phyloP scores from a whole-genome alignment of 2,113 vertebrate genomes.

The Coracopsis vasa region DNA sequence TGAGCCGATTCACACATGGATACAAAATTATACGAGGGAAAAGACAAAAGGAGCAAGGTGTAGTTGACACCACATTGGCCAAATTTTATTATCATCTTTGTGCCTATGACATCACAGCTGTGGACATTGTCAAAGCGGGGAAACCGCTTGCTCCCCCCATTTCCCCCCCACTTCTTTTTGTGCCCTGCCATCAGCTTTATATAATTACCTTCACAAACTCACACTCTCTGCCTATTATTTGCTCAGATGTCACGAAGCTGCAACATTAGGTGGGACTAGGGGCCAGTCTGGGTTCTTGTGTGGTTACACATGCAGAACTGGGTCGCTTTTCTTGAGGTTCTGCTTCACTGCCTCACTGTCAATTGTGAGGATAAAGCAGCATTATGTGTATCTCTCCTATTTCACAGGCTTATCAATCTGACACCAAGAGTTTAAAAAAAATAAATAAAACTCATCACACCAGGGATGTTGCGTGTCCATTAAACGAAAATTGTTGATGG shows the following conservation, averaged over 20 bases:
- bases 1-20: slow-evolving; percentile 88
- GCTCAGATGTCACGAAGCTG: slow-evolving; percentile 54
- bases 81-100: slow-evolving; percentile 77
- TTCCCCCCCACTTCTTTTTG: not conserved
- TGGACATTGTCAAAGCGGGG: slow-evolving; percentile 57
- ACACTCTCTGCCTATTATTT: slow-evolving; percentile 56
- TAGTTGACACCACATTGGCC: slow-evolving; percentile 76
- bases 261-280: not conserved
- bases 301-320: slow-evolving; percentile 37
- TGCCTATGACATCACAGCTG: slow-evolving; percentile 79
- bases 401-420: slow-evolving; percentile 65
- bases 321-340: slow-evolving; percentile 50
- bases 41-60: slow-evolving; percentile 80
- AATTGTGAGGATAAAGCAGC: slow-evolving; percentile 52
- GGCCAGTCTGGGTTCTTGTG: slow-evolving; percentile 24
- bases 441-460: slow-evolving; percentile 26
- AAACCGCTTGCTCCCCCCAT: not conserved
- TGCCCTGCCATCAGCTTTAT: slow-evolving; percentile 65
- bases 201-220: slow-evolving; percentile 75
- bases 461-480: slow-evolving; percentile 36
- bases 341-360: slow-evolving; percentile 50
- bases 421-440: slow-evolving; percentile 59
- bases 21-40: slow-evolving; percentile 75
- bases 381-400: slow-evolving; percentile 69
- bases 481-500: slow-evolving; percentile 56